Base-by-base conservation (phyloP, 2,888 invertebrate species). In the Pammene aurita region DNA sequence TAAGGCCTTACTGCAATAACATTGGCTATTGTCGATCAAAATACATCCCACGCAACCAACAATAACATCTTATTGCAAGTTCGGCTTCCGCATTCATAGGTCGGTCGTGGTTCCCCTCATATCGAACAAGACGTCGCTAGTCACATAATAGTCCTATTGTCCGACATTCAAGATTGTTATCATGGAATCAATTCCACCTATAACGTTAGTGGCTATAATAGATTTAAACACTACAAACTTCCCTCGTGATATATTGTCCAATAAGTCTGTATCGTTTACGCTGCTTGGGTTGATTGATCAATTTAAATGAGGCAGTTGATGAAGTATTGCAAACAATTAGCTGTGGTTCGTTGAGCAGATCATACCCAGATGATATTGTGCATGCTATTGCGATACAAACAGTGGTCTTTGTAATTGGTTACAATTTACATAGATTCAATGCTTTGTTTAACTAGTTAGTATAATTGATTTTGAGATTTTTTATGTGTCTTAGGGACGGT, bases 121-220 rank as follows among this genome's bases (percentile, higher is more conserved):
- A 81, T 78, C 77, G 77, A 78, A 72, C 77, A 76, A 83, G 82
- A 85, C 80, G 84, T 80, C 82, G 80, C 81, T 80, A 81, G 80
- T 84, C 84, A 80, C 80, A 85, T 88, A 87, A 87, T 84, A 81
- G 84, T 79, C 76, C 85, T 74, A 87, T 89, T 89, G 88, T 88
- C 81, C 79, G 78, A 72, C 71, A 74, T 72, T 78, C 80, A 83
- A 85, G 84, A 86, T 69, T 84, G 83, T 81, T 86, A 86, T 87
- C 84, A 81, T 75, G 76, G 67, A 71, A 71, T 71, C 70, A 74
- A 73, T 71, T 72, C 67, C 56, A 65, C 63, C 63, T 69, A 60
- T 62, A 70, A 52, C 69, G 70, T 70, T 65, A 71, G 60, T 38
- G 66, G 64, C 70, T 52, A 66, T 63, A 71, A 75, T 75, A 71